These are phyloP conservation scores for Trogon surrucura DNA, from an alignment of 2,113 vertebrate species.

Conservation along the genomic window DNA sequence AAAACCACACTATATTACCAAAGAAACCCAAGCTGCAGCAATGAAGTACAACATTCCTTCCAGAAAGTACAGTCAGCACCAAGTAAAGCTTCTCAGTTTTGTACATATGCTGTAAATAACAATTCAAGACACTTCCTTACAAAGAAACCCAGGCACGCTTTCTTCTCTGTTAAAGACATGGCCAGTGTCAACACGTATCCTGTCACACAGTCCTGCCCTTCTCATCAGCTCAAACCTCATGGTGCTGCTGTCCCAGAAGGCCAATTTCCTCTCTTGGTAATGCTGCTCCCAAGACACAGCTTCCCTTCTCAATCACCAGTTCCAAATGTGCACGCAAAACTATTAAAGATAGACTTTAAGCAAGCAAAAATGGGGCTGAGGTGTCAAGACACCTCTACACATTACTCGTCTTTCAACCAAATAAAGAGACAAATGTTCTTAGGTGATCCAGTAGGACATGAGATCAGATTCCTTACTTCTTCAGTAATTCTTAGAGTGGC, in stretches of 20 bases:
- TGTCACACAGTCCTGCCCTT: background rate
- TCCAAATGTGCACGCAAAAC: background rate
- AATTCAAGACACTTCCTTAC: background rate
- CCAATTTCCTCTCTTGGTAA: background rate
- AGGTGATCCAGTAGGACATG: background rate
- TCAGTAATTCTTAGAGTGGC: background rate
- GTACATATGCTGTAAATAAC: background rate
- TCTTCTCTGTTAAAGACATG: background rate
- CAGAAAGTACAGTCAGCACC: background rate
- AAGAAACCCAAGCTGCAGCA: background rate
- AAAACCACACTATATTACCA: background rate
- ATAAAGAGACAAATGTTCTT: background rate
- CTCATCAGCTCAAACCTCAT: background rate
- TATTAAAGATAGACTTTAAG: background rate
- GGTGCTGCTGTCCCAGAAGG: background rate
- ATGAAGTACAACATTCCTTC: background rate
- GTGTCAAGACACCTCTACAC: background rate
- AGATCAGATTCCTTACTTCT: background rate
- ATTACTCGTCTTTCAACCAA: background rate
- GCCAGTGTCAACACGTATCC: background rate
- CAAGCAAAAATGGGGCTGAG: background rate
- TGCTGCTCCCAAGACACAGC: background rate
- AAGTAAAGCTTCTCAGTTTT: background rate
- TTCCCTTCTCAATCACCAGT: background rate
- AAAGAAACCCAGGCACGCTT: background rate